Evolutionary conservation across 2,113 vertebrate genomes (phyloP).

Genomic region (Pedetes capensis): DNA sequence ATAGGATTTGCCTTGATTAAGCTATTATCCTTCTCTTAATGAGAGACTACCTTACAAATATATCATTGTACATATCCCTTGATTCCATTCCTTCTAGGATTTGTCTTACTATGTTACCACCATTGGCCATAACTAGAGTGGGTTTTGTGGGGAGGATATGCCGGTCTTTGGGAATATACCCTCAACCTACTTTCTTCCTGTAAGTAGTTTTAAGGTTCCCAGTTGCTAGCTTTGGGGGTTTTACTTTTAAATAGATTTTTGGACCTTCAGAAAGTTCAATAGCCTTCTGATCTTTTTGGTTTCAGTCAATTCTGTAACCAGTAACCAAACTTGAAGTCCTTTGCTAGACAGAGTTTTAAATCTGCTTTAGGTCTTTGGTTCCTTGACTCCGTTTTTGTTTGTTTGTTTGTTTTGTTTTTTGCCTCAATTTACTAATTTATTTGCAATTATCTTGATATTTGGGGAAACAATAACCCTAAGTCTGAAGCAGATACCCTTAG

Average conservation of each 20-base stretch:
- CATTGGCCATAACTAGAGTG: background rate
- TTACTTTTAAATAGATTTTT: background rate
- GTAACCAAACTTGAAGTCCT: background rate
- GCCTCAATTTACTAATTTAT: too few relatives aligned
- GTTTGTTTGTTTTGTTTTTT: too few relatives aligned
- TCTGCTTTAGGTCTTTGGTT: background rate
- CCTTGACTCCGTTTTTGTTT: background rate
- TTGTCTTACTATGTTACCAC: background rate
- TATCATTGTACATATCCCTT: background rate
- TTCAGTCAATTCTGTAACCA: background rate
- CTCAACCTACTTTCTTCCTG: background rate
- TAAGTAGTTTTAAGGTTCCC: background rate
- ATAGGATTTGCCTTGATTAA: background rate
- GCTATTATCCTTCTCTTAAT: background rate
- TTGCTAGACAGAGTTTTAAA: background rate
- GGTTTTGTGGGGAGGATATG: background rate
- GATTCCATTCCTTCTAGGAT: background rate
- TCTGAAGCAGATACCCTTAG: background rate
- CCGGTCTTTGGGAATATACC: background rate
- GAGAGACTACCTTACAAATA: background rate
- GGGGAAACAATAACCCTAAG: background rate
- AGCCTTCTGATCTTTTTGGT: background rate
- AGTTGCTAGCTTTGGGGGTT: background rate
- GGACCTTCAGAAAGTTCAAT: background rate
- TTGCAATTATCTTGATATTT: background rate